These are phyloP conservation scores for Ommatoiulus sabulosus DNA, from an alignment of 2,888 invertebrate genomes.

Conservation along the genomic window DNA sequence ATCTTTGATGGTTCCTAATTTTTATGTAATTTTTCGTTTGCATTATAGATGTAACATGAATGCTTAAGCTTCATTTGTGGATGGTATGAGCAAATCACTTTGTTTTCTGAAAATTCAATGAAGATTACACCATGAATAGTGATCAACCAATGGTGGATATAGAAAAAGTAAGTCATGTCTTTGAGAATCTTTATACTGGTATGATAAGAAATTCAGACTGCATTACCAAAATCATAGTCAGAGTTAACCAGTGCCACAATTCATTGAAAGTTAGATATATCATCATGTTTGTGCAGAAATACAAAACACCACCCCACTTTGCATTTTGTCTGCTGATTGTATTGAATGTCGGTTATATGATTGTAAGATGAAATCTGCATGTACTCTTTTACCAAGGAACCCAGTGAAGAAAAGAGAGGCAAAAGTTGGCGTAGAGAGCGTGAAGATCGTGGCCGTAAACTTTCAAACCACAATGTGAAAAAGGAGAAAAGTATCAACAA, in stretches of 20 bases:
- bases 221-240: too few relatives aligned
- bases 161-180: neutral
- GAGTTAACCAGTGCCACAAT: too few relatives aligned
- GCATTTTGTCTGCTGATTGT: neutral
- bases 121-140: neutral
- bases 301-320: too few relatives aligned
- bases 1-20: neutral
- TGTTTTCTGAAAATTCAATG: neutral
- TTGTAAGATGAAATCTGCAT: too few relatives aligned
- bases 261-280: too few relatives aligned
- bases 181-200: too few relatives aligned
- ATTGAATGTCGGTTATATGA: neutral
- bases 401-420: slow-evolving; percentile 60
- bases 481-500: neutral
- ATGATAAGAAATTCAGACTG: too few relatives aligned
- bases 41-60: neutral
- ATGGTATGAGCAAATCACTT: neutral
- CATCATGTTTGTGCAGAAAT: too few relatives aligned
- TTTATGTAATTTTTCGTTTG: neutral
- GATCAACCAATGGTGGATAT: neutral
- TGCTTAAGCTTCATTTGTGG: neutral
- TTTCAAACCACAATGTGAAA: neutral
- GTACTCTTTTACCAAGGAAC: neutral
- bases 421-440: slow-evolving; percentile 62
- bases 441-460: slow-evolving; percentile 61